Conservation (phyloP, 2,888 invertebrate genomes). For the Sarcophaga subvicina region DNA sequence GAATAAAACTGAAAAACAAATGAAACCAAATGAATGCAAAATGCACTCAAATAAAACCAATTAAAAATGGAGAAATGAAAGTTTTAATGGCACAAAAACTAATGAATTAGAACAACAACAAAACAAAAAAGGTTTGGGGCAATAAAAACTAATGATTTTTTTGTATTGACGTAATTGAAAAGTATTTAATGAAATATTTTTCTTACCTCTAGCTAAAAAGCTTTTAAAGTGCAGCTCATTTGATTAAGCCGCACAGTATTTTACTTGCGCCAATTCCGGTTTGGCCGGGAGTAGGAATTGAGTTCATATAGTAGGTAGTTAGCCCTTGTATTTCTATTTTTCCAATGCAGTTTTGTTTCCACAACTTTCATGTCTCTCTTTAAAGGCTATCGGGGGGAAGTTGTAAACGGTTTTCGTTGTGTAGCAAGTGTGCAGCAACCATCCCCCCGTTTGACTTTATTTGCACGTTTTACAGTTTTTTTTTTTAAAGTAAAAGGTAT, state of each 20-base stretch:
- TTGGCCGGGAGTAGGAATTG: too few relatives aligned
- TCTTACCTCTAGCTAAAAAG: too few relatives aligned
- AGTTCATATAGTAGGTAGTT: too few relatives aligned
- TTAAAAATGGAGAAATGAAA: neutral
- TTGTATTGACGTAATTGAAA: neutral
- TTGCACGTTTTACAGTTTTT: neutral
- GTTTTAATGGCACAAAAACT: neutral
- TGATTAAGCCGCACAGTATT: too few relatives aligned
- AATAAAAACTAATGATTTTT: neutral
- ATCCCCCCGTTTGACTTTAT: neutral
- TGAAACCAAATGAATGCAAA: conserved; percentile 46
- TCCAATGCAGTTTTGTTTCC: too few relatives aligned
- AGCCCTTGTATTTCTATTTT: too few relatives aligned
- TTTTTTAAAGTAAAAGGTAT: neutral
- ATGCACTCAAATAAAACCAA: neutral
- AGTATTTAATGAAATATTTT: too few relatives aligned
- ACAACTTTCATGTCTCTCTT: neutral
- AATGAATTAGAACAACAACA: neutral
- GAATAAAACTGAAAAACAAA: neutral
- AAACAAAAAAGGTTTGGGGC: conserved; percentile 2
- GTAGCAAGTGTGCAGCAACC: conserved; percentile 2
- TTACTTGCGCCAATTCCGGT: too few relatives aligned
- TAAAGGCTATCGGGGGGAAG: neutral
- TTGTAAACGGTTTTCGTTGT: neutral
- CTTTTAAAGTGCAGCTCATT: too few relatives aligned